Percentiles rank a stretch among this genome's conserved stretches.
Evolutionary conservation across 1,140 invertebrate genomes (phyloP).

Genomic region (Bactericera cockerelli): DNA sequence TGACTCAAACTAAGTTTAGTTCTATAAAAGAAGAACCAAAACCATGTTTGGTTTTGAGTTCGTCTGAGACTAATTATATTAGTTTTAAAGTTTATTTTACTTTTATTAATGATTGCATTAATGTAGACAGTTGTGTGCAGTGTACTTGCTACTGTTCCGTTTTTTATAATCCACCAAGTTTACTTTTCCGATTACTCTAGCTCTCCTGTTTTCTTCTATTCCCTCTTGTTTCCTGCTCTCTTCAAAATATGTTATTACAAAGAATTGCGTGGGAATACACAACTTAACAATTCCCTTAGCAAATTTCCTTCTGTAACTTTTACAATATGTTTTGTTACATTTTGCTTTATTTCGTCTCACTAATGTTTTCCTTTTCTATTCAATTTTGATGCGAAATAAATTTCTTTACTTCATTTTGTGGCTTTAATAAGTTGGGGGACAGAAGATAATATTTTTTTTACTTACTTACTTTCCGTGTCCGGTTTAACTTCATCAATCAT

Average conservation of each 20-base stretch:
- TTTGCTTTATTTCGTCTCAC: neutral
- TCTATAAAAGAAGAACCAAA: too few relatives aligned
- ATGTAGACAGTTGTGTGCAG: neutral
- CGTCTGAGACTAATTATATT: too few relatives aligned
- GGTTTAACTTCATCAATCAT: neutral
- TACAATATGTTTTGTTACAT: neutral
- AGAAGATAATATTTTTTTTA: too few relatives aligned
- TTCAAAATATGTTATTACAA: constrained; percentile 7
- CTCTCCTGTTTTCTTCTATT: neutral
- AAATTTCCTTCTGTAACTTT: constrained; percentile 2
- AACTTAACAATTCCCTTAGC: constrained; percentile 7
- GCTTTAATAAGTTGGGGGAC: too few relatives aligned
- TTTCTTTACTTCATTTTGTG: too few relatives aligned
- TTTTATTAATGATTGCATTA: too few relatives aligned
- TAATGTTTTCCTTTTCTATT: neutral
- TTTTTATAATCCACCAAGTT: neutral
- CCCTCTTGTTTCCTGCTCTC: neutral
- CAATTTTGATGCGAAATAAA: constrained; percentile 2
- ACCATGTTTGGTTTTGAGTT: too few relatives aligned
- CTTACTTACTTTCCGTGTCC: neutral
- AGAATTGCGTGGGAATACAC: neutral
- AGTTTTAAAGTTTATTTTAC: too few relatives aligned
- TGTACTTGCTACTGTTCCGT: neutral
- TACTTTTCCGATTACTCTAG: neutral
- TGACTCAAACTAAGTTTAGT: too few relatives aligned